Base-by-base conservation (phyloP, 2,113 vertebrate genomes). In the Brachyistius frenatus region DNA sequence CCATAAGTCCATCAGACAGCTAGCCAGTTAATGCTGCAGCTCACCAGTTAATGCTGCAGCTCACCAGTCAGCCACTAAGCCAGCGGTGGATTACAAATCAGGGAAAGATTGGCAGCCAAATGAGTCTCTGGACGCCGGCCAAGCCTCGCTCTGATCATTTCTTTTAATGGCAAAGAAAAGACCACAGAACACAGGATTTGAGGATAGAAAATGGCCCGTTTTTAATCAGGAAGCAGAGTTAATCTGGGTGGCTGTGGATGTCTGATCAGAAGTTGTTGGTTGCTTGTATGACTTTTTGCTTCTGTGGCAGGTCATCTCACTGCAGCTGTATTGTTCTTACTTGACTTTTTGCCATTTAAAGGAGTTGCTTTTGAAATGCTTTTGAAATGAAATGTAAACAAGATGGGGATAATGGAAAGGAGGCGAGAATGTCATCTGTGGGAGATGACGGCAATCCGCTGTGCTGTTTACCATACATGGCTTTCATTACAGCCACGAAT, bases 1-100 rank as follows among this genome's bases (percentile, higher is more conserved):
- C 33, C 31, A 66, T 11, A 6, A 46, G 54, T 39, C 53, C 63
- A 46, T 70, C 73, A 76, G 4, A 78, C 70, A 72, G 47, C 57
- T 47, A 87, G 65, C 6, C 36, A 49, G 76, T 79, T 67, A 78
- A 67, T 57, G 37, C 62, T 61, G 66, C 63, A 76, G 68, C 8
- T 39, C 55, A 56, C 56, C 63, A 47, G 76, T 78, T 66, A 78
- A 63, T 56, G 41, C 64, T 66, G 68, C 65, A 77, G 79, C 79
- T 77, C 77, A 82, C 62, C 44, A 68, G 84, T 72, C 83, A 76
- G 67, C 56, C 33, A 49, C 76, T 73, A 74, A 82, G 78, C 84
- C 77, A 85, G 76, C n/a, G 46, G 70, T 89, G 83, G 92, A 92
- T 89, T 92, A 93, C 81, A 90, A 91, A 91, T 82, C 46, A 82